These are phyloP conservation scores for fruit fly (Drosophila melanogaster) DNA, from an alignment of 1,140 invertebrate genomes.

Conservation along the genomic window DNA sequence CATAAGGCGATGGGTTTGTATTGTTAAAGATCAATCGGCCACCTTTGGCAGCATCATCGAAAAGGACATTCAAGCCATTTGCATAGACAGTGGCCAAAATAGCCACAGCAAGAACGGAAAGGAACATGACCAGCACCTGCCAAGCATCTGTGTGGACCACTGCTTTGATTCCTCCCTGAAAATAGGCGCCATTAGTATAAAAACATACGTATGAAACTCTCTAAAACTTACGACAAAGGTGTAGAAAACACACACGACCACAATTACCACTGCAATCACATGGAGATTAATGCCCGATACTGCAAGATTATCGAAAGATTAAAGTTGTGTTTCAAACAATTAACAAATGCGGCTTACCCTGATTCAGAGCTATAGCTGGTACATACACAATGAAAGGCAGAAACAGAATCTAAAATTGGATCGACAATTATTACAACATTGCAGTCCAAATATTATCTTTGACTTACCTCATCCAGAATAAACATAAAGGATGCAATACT, in stretches of 20 bases:
- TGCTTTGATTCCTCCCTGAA: slow-evolving; percentile 89
- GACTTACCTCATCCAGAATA: slow-evolving; percentile 88
- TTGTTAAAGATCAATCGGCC: slow-evolving; percentile 88
- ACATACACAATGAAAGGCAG: slow-evolving; percentile 96
- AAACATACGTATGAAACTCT: background rate
- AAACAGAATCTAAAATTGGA: slow-evolving; percentile 91
- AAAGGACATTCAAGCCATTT: slow-evolving; percentile 87
- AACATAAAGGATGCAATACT: slow-evolving; percentile 89
- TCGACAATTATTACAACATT: background rate
- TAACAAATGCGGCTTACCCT: slow-evolving; percentile 87
- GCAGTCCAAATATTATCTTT: background rate
- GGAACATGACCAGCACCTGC: slow-evolving; percentile 93
- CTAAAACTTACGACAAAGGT: slow-evolving; percentile 89
- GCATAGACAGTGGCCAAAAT: slow-evolving; percentile 88
- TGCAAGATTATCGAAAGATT: slow-evolving; percentile 83
- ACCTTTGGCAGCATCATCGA: slow-evolving; percentile 86
- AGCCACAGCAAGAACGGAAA: slow-evolving; percentile 89
- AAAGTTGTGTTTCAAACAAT: slow-evolving; percentile 3
- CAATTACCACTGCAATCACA: slow-evolving; percentile 91
- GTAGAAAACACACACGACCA: slow-evolving; percentile 94
- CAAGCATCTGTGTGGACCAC: slow-evolving; percentile 95
- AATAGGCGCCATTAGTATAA: slow-evolving; percentile 14
- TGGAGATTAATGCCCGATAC: slow-evolving; percentile 94
- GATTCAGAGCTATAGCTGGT: slow-evolving; percentile 94
- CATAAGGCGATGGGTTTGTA: slow-evolving; percentile 82